Conservation (phyloP, 1,140 invertebrate species). For the Dysdera silvatica region DNA sequence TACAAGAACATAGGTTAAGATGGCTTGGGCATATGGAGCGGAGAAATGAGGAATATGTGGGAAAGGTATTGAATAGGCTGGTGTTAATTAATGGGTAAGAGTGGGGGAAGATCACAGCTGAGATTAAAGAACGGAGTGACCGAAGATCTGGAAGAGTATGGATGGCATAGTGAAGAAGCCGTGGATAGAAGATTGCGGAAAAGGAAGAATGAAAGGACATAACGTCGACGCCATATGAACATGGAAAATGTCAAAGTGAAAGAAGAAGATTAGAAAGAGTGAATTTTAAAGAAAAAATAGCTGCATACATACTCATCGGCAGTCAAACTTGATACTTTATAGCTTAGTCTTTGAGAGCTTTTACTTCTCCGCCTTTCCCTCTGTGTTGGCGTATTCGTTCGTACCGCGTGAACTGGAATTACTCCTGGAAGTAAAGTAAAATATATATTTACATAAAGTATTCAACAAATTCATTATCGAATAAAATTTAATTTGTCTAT, state of each 20-base stretch:
- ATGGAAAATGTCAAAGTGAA: not conserved
- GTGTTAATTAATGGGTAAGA: no score
- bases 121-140: no score
- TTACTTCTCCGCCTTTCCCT: constrained; percentile 22
- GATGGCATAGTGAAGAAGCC: no score
- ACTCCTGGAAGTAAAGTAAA: constrained; percentile 4
- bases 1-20: no score
- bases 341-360: constrained; percentile 23
- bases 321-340: constrained; percentile 22
- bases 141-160: no score
- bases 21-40: no score
- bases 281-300: not conserved
- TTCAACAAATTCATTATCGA: not conserved
- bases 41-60: no score
- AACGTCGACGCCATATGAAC: not conserved
- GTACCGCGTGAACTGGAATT: constrained; percentile 17
- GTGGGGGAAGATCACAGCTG: no score
- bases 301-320: constrained; percentile 16
- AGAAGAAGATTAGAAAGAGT: not conserved
- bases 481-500: no score
- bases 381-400: constrained; percentile 11
- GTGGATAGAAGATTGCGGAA: no score
- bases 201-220: no score
- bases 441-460: not conserved
- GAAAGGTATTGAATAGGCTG: no score